Evolutionary conservation across 1,140 invertebrate species (phyloP), one percentile per base, ranked within the genome.

Genomic region (Cydia fagiglandana): DNA sequence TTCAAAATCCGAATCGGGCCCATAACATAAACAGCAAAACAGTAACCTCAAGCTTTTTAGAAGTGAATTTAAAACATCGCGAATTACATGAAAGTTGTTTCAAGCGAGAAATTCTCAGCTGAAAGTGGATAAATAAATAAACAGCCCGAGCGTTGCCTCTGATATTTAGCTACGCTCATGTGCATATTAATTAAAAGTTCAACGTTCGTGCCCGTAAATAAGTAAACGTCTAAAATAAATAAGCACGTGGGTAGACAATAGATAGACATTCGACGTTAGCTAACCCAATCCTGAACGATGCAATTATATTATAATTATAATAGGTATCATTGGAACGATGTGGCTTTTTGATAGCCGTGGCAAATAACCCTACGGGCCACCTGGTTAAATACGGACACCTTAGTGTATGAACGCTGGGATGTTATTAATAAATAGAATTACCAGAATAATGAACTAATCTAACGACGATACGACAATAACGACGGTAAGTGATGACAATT

Each of bases 101-200:
- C 56, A 61, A 10, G 56, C 56, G 56, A 20, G 20, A 20, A 56
- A 24, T 61, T 61, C 56, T 61, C 56, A 61, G 50, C 5, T 13
- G 50, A 53, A 24, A 10, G 56, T 56, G 53, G 5, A 56, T 61
- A 24, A 61, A 61, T 61, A 61, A 61, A 61, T 61, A 61, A 61
- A 61, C 56, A 61, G 56, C 56, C 17, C 0, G 17, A 61, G 20
- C 56, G 56, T 53, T 53, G 50, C n/a, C 56, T 61, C 53, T 56
- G 15, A 56, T 17, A 56, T 61, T 61, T 61, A 61, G 56, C 9
- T 61, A 56, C 53, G 56, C 56, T 61, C 56, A 61, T 61, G 56
- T 61, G 56, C 17, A 61, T 61, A 61, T 61, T 61, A 61, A 61
- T 61, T 61, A 61, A 24, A 61, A 61, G 56, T 61, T 61, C 56